Base-by-base conservation (phyloP, 2,888 invertebrate species). In the Patella depressa region DNA sequence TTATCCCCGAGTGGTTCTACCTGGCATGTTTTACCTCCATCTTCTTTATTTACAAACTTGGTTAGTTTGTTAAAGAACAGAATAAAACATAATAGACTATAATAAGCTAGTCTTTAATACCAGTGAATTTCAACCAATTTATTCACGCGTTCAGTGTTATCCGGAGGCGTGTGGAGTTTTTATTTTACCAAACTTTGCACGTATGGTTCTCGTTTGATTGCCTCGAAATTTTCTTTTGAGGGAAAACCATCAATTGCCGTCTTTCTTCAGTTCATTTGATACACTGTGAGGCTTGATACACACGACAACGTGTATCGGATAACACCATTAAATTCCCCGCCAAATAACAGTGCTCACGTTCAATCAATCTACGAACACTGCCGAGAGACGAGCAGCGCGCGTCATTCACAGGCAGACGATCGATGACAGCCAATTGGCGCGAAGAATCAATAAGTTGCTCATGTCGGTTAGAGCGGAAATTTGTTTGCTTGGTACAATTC, bases 401-500 rank as follows among this genome's bases (percentile, higher is more conserved):
- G 65, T 19, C 24, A 19, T 65, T 65, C 65, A 65, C 65, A 65
- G 65, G 65, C 65, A 11, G 24, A 17, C n/a, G 24, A 65, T 65
- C 65, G 17, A 65, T 65, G 65, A 65, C 11, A 65, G 24, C 65
- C 65, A 65, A 65, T 65, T 65, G 65, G 65, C 65, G 65, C 24
- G 65, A 65, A 65, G 19, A 65, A 65, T 65, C 65, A 65, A 65
- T 65, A 65, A 19, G 65, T 65, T 65, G 11, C 65, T 65, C 19
- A n/a, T 65, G 65, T 19, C 65, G 65, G 65, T 65, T 65, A n/a
- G 65, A 65, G 65, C 65, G 65, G 65, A 65, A 65, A 65, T 65
- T 65, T 65, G 65, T 65, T 65, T 65, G 65, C 65, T 65, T 65
- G 65, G 65, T 24, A 65, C 65, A 65, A 65, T 65, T 65, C n/a